phyloP scores from a whole-genome alignment of 2,797 vertebrate genomes.

The Poeciliopsis paucimaculata region DNA sequence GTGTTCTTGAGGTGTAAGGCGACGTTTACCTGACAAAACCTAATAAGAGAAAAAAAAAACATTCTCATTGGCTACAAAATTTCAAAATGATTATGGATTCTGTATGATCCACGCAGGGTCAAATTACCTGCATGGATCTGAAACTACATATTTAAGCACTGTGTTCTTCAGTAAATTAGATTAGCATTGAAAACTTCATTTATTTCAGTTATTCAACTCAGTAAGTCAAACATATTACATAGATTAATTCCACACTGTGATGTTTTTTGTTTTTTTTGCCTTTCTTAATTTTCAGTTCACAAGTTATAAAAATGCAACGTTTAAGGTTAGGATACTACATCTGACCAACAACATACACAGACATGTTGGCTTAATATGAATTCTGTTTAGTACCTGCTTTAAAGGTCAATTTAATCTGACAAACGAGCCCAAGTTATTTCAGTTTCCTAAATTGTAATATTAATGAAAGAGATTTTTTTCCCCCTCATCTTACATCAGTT shows the following conservation, averaged over 20 bases:
- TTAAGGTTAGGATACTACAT: not conserved
- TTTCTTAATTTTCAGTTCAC: not conserved
- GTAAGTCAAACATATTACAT: not conserved
- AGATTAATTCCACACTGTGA: not conserved
- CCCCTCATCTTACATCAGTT: not conserved
- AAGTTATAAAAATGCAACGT: not conserved
- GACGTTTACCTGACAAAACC: slow-evolving; percentile 39
- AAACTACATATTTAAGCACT: not conserved
- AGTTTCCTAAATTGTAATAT: not conserved
- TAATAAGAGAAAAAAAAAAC: slow-evolving; percentile 41
- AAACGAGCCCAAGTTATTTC: not conserved
- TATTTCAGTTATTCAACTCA: not conserved
- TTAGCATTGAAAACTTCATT: not conserved
- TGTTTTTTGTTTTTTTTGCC: not conserved
- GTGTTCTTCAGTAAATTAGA: not conserved
- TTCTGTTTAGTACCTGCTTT: not conserved
- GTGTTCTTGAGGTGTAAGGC: slow-evolving; percentile 67
- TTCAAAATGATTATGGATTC: not conserved
- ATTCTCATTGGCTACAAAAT: not conserved
- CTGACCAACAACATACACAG: not conserved
- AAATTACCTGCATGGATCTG: not conserved
- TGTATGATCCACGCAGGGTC: not conserved
- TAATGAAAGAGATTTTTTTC: not conserved
- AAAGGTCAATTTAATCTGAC: not conserved
- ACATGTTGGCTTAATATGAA: not conserved